Conservation (phyloP, 2,113 vertebrate genomes). For the Myotis davidii region DNA sequence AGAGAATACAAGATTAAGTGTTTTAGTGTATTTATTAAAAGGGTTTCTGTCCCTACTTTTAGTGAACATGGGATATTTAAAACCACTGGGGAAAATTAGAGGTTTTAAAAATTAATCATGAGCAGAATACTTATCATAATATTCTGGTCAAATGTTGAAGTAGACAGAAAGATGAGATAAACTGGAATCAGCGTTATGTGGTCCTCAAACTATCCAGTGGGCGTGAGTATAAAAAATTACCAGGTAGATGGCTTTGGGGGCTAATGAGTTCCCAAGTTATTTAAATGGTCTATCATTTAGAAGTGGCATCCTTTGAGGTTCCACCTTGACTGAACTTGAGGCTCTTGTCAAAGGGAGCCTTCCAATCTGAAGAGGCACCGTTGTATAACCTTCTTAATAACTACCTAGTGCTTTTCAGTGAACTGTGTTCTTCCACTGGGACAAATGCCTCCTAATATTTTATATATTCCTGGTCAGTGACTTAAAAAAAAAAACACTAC, state of each 20-base stretch:
- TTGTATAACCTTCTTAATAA: slow-evolving; percentile 58
- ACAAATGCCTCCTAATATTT: slow-evolving; percentile 76
- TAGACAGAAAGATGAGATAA: slow-evolving; percentile 24
- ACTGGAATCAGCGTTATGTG: neutral
- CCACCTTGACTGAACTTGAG: slow-evolving; percentile 48
- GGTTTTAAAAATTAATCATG: slow-evolving; percentile 13
- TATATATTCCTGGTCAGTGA: slow-evolving; percentile 79
- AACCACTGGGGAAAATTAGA: neutral
- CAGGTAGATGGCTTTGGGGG: neutral
- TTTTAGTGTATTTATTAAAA: slow-evolving; percentile 47
- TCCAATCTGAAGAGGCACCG: slow-evolving; percentile 51
- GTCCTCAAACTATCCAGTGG: fast-evolving
- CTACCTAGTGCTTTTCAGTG: slow-evolving; percentile 41
- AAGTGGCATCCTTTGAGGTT: neutral
- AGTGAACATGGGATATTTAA: slow-evolving; percentile 18
- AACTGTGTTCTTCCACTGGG: slow-evolving; percentile 62
- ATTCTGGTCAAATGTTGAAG: neutral
- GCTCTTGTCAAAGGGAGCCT: neutral
- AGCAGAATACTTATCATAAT: slow-evolving; percentile 3
- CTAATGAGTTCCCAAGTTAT: slow-evolving; percentile 52
- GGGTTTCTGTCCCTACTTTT: slow-evolving; percentile 27
- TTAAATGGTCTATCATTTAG: slow-evolving; percentile 41
- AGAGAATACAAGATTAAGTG: slow-evolving; percentile 12
- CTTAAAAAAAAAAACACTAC: slow-evolving; percentile 77
- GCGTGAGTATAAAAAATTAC: slow-evolving; percentile 43